Conservation (phyloP, 2,113 vertebrate species). For the Nettapus auritus region DNA sequence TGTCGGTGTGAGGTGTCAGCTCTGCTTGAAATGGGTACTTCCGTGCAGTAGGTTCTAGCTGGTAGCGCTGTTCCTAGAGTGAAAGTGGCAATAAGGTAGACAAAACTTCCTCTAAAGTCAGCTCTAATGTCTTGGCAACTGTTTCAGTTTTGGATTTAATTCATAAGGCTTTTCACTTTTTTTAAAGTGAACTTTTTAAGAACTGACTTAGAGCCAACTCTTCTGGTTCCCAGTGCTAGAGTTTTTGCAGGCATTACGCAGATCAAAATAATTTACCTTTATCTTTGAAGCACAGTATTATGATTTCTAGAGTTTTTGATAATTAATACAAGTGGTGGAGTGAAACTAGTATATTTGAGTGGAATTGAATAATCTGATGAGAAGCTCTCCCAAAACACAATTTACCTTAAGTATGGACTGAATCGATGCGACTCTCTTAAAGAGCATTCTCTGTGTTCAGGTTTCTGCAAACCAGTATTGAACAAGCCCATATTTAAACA, state of each 20-base stretch:
- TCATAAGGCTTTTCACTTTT: neutral
- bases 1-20: neutral
- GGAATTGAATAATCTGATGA: neutral
- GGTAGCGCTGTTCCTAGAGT: neutral
- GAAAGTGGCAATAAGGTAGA: neutral
- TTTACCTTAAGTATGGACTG: neutral
- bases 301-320: neutral
- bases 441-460: neutral
- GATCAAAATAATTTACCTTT: neutral
- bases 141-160: neutral
- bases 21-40: neutral
- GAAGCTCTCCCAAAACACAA: neutral
- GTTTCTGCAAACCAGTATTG: neutral
- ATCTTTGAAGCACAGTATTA: neutral
- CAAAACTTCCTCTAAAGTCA: neutral
- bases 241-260: neutral
- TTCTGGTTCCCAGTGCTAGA: neutral
- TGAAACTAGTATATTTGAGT: neutral
- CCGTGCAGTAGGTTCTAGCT: neutral
- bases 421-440: neutral
- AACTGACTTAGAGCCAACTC: neutral
- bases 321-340: neutral
- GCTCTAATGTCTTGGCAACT: neutral
- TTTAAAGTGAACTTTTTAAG: neutral
- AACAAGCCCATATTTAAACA: neutral